These are phyloP conservation scores for Diprion similis DNA, from an alignment of 1,140 invertebrate species.

Conservation along the genomic window DNA sequence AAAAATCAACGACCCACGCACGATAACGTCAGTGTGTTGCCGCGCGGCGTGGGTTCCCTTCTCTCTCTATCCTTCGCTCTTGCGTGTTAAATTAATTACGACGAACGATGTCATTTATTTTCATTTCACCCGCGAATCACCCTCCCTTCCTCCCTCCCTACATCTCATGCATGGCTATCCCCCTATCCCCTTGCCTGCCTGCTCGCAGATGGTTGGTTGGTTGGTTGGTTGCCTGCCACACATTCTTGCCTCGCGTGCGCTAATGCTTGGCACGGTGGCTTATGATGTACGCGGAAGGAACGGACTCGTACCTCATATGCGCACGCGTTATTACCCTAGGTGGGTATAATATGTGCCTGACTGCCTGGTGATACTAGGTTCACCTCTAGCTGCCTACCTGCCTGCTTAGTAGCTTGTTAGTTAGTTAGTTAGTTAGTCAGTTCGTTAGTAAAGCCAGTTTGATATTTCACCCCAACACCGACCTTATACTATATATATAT, in stretches of 20 bases:
- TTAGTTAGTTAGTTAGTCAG: background rate
- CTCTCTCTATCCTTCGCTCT: slow-evolving; percentile 35
- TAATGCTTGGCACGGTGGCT: too few relatives aligned
- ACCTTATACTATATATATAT: too few relatives aligned
- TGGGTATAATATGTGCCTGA: too few relatives aligned
- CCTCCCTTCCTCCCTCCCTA: slow-evolving; percentile 20
- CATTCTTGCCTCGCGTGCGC: too few relatives aligned
- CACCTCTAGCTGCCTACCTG: too few relatives aligned
- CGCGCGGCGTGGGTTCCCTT: background rate
- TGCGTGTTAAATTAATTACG: slow-evolving; percentile 59
- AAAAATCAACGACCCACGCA: background rate
- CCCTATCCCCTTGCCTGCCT: background rate
- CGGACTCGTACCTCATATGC: too few relatives aligned
- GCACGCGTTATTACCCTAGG: too few relatives aligned
- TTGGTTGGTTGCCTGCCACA: too few relatives aligned
- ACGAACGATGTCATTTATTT: slow-evolving; percentile 57
- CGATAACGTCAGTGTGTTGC: background rate
- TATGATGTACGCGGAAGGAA: too few relatives aligned
- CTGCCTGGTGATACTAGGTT: too few relatives aligned
- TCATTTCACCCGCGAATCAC: slow-evolving; percentile 51
- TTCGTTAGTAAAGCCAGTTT: background rate
- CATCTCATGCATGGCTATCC: background rate
- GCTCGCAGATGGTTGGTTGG: slow-evolving; percentile 6
- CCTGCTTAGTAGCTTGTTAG: background rate
- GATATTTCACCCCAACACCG: background rate